phyloP scores from a whole-genome alignment of 1,140 invertebrate species.

The Drosophila bifasciata region DNA sequence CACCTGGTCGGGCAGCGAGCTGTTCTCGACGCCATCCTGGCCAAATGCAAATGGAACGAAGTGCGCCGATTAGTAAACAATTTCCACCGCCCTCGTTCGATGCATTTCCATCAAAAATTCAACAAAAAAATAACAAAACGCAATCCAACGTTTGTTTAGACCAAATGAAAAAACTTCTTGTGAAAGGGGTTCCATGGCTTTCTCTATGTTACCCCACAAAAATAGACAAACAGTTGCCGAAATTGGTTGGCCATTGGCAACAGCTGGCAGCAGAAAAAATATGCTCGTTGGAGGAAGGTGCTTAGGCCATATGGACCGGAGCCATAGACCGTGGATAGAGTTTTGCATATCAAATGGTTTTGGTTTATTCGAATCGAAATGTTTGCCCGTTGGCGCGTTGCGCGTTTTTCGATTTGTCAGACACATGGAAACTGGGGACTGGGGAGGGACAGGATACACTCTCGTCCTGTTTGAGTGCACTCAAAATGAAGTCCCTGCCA shows the following conservation, averaged over 20 bases:
- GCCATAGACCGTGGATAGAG: slow-evolving; percentile 43
- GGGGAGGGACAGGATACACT: not conserved
- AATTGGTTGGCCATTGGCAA: slow-evolving; percentile 67
- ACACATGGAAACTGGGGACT: slow-evolving; percentile 39
- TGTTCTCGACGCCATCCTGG: slow-evolving; percentile 84
- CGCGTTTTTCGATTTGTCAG: slow-evolving; percentile 71
- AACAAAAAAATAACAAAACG: slow-evolving; percentile 15
- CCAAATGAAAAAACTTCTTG: slow-evolving; percentile 56
- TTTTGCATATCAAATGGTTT: slow-evolving; percentile 68
- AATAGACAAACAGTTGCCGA: slow-evolving; percentile 79
- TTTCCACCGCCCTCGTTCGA: slow-evolving; percentile 46
- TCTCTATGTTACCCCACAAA: slow-evolving; percentile 34
- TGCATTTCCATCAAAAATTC: slow-evolving; percentile 72
- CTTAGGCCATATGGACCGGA: slow-evolving; percentile 29
- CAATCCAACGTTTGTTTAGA: slow-evolving; percentile 58
- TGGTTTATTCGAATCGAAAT: slow-evolving; percentile 49
- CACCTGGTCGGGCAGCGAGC: slow-evolving; percentile 88
- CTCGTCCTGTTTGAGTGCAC: slow-evolving; percentile 16
- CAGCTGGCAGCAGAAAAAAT: slow-evolving; percentile 62
- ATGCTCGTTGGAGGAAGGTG: slow-evolving; percentile 14
- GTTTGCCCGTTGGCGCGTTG: slow-evolving; percentile 59
- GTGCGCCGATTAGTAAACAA: slow-evolving; percentile 58
- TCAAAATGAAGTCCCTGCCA: slow-evolving; percentile 31
- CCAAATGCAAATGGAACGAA: not conserved
- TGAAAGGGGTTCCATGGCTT: slow-evolving; percentile 26